phyloP scores from a whole-genome alignment of 1,140 invertebrate genomes.

The Heliconius eleuchia region DNA sequence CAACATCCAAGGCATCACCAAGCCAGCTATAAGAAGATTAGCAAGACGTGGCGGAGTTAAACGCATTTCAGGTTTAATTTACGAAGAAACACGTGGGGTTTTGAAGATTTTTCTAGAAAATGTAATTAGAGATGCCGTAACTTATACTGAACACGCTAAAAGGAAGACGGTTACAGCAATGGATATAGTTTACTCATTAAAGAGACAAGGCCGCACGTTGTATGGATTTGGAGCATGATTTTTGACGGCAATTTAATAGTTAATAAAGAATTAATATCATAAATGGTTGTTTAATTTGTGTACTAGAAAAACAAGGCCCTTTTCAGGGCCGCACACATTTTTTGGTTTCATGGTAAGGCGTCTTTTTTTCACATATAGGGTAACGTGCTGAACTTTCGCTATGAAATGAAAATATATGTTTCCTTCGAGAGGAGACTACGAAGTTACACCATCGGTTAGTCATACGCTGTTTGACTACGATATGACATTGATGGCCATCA shows the following conservation, averaged over 20 bases:
- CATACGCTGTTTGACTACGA: too few species aligned
- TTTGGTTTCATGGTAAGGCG: slow-evolving; percentile 29
- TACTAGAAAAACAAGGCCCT: slow-evolving; percentile 28
- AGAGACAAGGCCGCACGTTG: slow-evolving; percentile 88
- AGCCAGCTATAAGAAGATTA: slow-evolving; percentile 59
- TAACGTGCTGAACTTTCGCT: too few species aligned
- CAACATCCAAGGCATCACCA: slow-evolving; percentile 63
- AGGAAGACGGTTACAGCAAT: slow-evolving; percentile 92
- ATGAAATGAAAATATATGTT: too few species aligned
- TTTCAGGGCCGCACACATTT: slow-evolving; percentile 30
- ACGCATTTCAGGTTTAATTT: slow-evolving; percentile 78
- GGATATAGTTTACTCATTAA: slow-evolving; percentile 93
- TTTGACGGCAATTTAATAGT: slow-evolving; percentile 8
- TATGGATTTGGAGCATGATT: slow-evolving; percentile 84
- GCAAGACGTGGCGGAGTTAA: slow-evolving; percentile 87
- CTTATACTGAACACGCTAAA: slow-evolving; percentile 82
- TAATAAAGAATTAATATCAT: slow-evolving; percentile 10
- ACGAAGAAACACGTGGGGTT: slow-evolving; percentile 63
- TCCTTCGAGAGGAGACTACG: too few species aligned
- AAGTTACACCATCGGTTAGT: too few species aligned
- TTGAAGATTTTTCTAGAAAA: slow-evolving; percentile 92
- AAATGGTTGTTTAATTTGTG: slow-evolving; percentile 27
- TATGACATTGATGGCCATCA: too few species aligned
- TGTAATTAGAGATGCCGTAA: slow-evolving; percentile 91
- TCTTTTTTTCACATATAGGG: neutral